Evolutionary conservation across 30 jellyfish, hydroid and myxozoan genomes (phyloP), one percentile per base, ranked within the genome.

Genomic region (Aurelia coerulea): DNA sequence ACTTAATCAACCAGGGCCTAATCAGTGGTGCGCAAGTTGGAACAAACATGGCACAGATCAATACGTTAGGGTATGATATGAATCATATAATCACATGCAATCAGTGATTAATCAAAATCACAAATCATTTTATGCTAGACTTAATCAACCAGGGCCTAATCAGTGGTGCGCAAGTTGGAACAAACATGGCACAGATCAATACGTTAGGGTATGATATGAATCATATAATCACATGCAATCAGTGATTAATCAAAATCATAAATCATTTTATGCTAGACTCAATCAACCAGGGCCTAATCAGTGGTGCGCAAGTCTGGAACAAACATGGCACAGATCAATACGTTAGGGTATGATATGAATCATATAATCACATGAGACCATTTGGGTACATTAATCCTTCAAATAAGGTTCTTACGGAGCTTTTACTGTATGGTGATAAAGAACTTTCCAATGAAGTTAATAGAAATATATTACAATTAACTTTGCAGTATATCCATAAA

Each of bases 21-120:
- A 10, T 34, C 85, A 75, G 29, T 75, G 85, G 85, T 75, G 85
- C 12, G 85, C 85, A 18, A 37, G 46, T 53, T 75, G 85, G 85
- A 15, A 53, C 12, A 75, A 75, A 31, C 85, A 75, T 53, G 85
- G 14, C 56, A 46, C 56, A 46, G 56, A 46, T 9, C 56, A 46
- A 46, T 46, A 46, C 56, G 56, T 46, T 46, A 8, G 56, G 56
- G 56, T 46, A 46, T 46, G 56, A 7, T 46, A 46, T 46, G 1
- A 46, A 46, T 46, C 56, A 46, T 46, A 46, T 46, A 46, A 5
- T 6, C 14, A 46, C 10, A 46, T 46, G 56, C 56, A 9, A 5
- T 46, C 56, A 46, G 2, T 46, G 56, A 46, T 46, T 0, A 9
- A 46, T 46, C 56, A 46, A 4, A 46, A 7, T 46, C 13, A 46